These are phyloP conservation scores for Gobio gobio DNA, from an alignment of 2,113 vertebrate species.

Conservation along the genomic window DNA sequence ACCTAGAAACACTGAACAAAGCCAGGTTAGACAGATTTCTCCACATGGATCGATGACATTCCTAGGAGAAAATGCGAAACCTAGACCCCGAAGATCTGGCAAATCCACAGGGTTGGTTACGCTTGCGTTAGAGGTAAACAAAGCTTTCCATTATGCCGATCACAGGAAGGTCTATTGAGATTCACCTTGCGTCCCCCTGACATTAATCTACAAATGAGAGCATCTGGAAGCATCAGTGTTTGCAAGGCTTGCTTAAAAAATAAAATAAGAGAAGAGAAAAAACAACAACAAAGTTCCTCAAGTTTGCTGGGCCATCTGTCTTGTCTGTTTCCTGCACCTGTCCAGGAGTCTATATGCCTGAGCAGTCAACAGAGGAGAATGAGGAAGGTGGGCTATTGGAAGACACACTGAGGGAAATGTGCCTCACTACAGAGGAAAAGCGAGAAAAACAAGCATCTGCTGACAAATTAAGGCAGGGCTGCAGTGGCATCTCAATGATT, in stretches of 20 bases:
- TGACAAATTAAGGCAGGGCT: constrained; percentile 37
- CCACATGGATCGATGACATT: not conserved
- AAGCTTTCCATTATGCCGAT: not conserved
- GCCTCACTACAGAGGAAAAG: constrained; percentile 1
- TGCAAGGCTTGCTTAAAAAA: constrained; percentile 41
- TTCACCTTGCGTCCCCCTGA: constrained; percentile 34
- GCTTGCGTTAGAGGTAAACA: constrained; percentile 17
- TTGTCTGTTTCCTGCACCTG: constrained; percentile 67
- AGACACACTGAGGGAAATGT: constrained; percentile 34
- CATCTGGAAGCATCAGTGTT: constrained; percentile 49
- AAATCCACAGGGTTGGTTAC: constrained; percentile 14
- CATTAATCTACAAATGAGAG: constrained; percentile 50
- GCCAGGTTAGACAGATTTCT: not conserved
- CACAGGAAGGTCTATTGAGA: constrained; percentile 29
- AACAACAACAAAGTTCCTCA: constrained; percentile 64
- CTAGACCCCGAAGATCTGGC: constrained; percentile 1
- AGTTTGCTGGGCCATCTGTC: constrained; percentile 74
- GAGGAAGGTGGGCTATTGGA: constrained; percentile 21
- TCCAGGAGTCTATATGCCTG: constrained; percentile 59
- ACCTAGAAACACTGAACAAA: not conserved
- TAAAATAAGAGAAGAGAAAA: not conserved
- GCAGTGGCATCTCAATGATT: constrained; percentile 24
- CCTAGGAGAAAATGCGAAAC: not conserved
- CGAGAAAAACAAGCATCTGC: constrained; percentile 49
- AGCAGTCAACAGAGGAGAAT: constrained; percentile 39